These are phyloP conservation scores for Falco cherrug DNA, from an alignment of 2,797 vertebrate genomes.

Conservation along the genomic window DNA sequence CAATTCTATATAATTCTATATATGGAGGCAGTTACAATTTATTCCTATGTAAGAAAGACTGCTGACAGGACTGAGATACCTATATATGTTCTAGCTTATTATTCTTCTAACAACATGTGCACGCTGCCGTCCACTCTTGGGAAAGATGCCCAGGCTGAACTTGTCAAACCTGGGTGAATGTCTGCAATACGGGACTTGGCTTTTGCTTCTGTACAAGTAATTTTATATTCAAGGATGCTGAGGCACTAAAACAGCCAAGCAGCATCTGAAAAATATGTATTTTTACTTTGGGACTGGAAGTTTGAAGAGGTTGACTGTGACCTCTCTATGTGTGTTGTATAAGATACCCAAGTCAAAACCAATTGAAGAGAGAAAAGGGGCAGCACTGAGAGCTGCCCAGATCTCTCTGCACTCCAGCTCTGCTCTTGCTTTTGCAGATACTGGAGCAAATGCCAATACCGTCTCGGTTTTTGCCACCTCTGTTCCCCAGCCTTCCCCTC, in stretches of 20 bases:
- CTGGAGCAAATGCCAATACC: neutral
- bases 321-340: neutral
- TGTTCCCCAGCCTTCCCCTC: neutral
- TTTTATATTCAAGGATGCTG: neutral
- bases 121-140: neutral
- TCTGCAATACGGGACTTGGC: neutral
- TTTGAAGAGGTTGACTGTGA: neutral
- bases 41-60: neutral
- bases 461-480: neutral
- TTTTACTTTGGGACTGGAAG: neutral
- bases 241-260: neutral
- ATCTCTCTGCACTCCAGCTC: neutral
- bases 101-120: neutral
- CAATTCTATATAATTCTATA: neutral
- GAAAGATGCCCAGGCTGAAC: neutral
- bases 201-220: neutral
- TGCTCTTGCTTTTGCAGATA: neutral
- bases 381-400: neutral
- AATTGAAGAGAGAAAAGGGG: neutral
- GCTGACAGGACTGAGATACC: neutral
- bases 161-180: neutral
- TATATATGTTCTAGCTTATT: neutral
- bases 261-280: neutral
- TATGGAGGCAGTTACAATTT: neutral
- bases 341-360: neutral